Evolutionary conservation across 1,140 invertebrate genomes (phyloP).

Genomic region (Coptotermes formosanus): DNA sequence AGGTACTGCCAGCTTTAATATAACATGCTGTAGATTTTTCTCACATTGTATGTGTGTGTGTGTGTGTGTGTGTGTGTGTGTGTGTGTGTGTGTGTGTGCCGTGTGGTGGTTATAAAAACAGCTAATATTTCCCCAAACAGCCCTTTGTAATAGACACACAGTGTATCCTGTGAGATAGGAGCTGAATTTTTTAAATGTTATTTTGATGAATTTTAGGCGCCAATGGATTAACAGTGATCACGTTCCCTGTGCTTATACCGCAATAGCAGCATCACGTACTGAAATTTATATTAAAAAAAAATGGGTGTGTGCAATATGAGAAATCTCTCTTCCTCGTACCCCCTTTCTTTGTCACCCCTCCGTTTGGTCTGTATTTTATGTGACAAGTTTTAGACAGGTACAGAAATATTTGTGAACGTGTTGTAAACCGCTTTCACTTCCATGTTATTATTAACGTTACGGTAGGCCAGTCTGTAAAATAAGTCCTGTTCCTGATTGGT

Average conservation of each 20-base stretch:
- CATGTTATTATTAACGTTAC: not conserved
- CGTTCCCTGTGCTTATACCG: not conserved
- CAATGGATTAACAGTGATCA: too few species aligned
- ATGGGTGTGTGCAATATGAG: not conserved
- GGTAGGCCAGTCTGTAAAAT: not conserved
- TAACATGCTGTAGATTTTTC: too few species aligned
- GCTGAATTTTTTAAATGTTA: too few species aligned
- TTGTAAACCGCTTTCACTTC: not conserved
- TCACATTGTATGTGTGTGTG: too few species aligned
- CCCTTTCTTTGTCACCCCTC: not conserved
- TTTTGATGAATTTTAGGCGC: too few species aligned
- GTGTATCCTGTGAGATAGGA: too few species aligned
- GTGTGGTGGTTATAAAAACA: too few species aligned
- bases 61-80: too few species aligned
- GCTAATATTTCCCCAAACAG: too few species aligned
- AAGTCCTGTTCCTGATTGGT: not conserved
- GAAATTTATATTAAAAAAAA: not conserved
- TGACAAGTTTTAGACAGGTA: conserved; percentile 14
- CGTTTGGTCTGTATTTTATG: not conserved
- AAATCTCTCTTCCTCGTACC: not conserved
- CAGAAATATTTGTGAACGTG: not conserved
- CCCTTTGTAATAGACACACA: too few species aligned
- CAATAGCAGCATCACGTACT: not conserved
- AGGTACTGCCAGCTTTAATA: too few species aligned
- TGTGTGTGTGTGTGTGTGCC: too few species aligned